Base-by-base conservation (phyloP, 2,797 vertebrate genomes). In the Nannoperca australis region DNA sequence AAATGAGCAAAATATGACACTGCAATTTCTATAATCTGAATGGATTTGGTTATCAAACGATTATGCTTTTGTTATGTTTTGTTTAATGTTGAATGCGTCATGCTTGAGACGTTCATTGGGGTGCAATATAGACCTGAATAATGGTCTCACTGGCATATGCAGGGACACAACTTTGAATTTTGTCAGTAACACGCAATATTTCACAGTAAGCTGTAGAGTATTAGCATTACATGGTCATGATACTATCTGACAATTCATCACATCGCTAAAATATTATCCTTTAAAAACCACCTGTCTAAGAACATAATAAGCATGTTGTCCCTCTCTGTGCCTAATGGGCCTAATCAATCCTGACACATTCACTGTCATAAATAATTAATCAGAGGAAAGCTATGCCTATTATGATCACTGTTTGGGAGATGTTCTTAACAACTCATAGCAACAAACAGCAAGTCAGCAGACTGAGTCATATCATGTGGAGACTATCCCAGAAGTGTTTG, bases 131-230 rank as follows among this genome's bases (percentile, higher is more conserved):
- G 38, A 73, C 24, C 27, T 73, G 18, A 59, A 42, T 61, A 49
- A 71, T 69, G 7, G 5, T 62, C 32, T 72, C 58, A 73, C 45
- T 49, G 47, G 27, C 42, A 22, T 40, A 49, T 49, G 71, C 47
- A 83, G 51, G 34, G n/a, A 78, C 67, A 65, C 27, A 54, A 60
- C 47, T 76, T 70, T 60, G 36, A 59, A 84, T 82, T 87, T 67
- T 80, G 66, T 70, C 86, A 81, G 73, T 67, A n/a, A n/a, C 45
- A 32, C 90, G 90, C 53, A 84, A 86, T 78, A 93, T 92, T 92
- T 92, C 82, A 81, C 88, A 89, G 73, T 22, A 9, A 65, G 61
- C 66, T 88, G 90, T 17, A 60, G 30, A 78, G 60, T 72, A 77
- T 78, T 58, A 76, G 30, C 17, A 76, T 55, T 71, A 65, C 32